Base-by-base conservation (phyloP, 1,140 invertebrate genomes). In the Leptinotarsa defecta region DNA sequence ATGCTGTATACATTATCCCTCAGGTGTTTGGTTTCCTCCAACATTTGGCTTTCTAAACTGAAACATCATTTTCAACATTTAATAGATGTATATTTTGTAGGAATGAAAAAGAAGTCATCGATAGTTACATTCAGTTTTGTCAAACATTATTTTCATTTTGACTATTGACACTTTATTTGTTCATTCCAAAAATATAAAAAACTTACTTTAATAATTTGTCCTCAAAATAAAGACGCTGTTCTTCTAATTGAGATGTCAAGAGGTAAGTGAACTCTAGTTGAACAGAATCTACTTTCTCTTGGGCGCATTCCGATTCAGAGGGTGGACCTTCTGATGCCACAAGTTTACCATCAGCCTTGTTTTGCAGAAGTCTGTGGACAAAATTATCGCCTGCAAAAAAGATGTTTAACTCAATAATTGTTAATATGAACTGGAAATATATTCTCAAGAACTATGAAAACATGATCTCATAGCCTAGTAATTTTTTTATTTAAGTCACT, bases 341-440 rank as follows among this genome's bases (percentile, higher is more conserved):
- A 83, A 99, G 89, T 88, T 99, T 99, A 4, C 98, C 98, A 89
- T 99, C 98, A n/a, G 89, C 90, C 87, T 99, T 98, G 86, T 97
- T 98, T 87, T 98, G 96, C 4, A 98, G 90, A 19, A 99, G 86
- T 15, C 98, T 90, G 88, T 99, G 97, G 1, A 99, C 98, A 87
- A 98, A 99, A 87, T 98, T 99, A 86, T 99, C 82, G 17, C 82
- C 77, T 78, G 73, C n/a, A 76, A 71, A 74, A 43, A 48, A 43
- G 34, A 43, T 11, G 2, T 43, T 6, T 43, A 43, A 2, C 34
- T 43, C 3, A 34, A 71, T 20, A 62, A 70, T n/a, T 63, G 34
- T 43, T 2, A 43, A 11, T 34, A 34, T 6, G 27, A 34, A 34
- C 27, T 34, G 27, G 27, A 34, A 34, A 34, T 43, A 43, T 4